Base-by-base conservation (phyloP, 2,113 vertebrate species). In the Cyphomyrus plagiostoma region DNA sequence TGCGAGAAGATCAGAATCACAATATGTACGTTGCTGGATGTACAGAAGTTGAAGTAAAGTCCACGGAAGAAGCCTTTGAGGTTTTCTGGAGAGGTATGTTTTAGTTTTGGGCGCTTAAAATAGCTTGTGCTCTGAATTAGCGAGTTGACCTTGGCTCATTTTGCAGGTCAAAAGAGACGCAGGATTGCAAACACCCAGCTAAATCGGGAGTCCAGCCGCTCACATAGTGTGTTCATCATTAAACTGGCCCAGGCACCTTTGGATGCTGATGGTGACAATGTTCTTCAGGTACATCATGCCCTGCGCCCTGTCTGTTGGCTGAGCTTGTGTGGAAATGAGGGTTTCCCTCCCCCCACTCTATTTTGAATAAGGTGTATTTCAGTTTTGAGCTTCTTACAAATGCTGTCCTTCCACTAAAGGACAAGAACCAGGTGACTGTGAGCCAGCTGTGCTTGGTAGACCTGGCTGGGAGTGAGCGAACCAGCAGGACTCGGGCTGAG, bases 21-120 rank as follows among this genome's bases (percentile, higher is more conserved):
- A 99, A 98, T 92, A 99, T 99, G 98, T 99, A 99, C 9, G 97
- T 99, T 45, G 95, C 96, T 0, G 98, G 98, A 8, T 98, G 98
- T 94, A 99, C 97, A 0, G 98, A 99, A 70, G 95, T 99, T 0
- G 98, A 99, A 92, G 98, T 99, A 21, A 99, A 99, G 92, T 98
- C 98, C 2, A 99, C 97, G 0, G 98, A 98, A 74, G 97, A 97
- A 91, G 96, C 97, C 45, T 97, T 97, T n/a, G 94, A 95, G 91
- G 95, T 97, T 49, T 96, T 97, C 58, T 97, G 96, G 96, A 96
- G 92, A 96, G 96, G 96, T 96, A 89, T 93, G 93, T 88, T 66
- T 21, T 56, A 56, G 52, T 66, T 91, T 39, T 45, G 26, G 45
- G 42, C 42, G 6, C 23, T 88, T 21, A 74, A 48, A 19, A 11